Conservation (phyloP, 2,113 vertebrate genomes). For the Pimephales promelas region DNA sequence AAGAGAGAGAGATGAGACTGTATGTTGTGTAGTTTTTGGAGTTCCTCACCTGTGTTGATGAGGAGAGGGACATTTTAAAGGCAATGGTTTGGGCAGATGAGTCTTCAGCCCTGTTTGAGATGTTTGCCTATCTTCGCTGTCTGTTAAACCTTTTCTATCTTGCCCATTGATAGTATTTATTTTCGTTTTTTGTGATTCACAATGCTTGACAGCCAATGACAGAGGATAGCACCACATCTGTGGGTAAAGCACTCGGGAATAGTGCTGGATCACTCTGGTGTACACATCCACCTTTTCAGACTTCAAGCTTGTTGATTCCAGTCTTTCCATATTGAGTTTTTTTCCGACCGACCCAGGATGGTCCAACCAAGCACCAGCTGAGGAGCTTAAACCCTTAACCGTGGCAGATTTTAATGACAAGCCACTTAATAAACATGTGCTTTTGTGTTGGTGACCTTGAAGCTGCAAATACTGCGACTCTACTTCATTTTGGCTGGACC, state of each 20-base stretch:
- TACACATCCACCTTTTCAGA: background rate
- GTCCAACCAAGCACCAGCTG: background rate
- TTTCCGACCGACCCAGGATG: background rate
- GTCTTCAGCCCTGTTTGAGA: conserved; percentile 37
- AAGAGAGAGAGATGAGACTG: background rate
- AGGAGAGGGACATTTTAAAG: conserved; percentile 81
- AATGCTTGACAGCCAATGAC: conserved; percentile 74
- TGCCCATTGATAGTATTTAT: background rate
- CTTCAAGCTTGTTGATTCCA: background rate
- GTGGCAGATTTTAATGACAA: background rate
- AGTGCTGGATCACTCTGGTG: conserved; percentile 69
- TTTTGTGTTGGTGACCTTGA: conserved; percentile 54
- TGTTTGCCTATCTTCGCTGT: background rate
- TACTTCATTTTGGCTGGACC: background rate
- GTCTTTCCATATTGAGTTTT: background rate
- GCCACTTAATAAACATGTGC: background rate
- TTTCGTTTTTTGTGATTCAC: conserved; percentile 41
- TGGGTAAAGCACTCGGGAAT: conserved; percentile 74
- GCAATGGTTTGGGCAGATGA: conserved; percentile 76
- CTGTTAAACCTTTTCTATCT: background rate
- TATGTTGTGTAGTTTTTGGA: background rate
- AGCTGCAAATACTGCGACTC: background rate
- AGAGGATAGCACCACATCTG: conserved; percentile 83
- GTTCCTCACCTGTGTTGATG: conserved; percentile 85
- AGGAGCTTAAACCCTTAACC: background rate